phyloP scores from a whole-genome alignment of 1,140 invertebrate species.

The Colletes gigas region DNA sequence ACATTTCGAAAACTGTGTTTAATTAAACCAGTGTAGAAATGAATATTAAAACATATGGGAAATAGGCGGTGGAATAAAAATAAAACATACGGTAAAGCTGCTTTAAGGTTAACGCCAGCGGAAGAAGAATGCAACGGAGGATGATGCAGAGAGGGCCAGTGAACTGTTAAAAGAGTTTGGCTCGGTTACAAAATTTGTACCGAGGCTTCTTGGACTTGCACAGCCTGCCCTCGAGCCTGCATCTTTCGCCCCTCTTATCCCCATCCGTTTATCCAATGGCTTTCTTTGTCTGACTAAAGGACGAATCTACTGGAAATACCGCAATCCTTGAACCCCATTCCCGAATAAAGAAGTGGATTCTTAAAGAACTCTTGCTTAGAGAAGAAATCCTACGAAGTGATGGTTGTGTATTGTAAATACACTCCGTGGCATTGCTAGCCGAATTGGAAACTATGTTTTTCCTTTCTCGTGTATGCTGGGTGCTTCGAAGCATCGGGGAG shows the following conservation, averaged over 20 bases:
- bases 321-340: not conserved
- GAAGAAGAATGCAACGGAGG: too few species aligned
- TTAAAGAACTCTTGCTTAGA: not conserved
- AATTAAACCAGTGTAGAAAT: not conserved
- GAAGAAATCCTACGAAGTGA: too few species aligned
- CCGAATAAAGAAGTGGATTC: not conserved
- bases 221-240: not conserved
- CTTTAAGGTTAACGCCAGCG: too few species aligned
- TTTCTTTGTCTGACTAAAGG: slow-evolving; percentile 46
- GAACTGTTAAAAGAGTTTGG: slow-evolving; percentile 74
- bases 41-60: too few species aligned
- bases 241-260: slow-evolving; percentile 25
- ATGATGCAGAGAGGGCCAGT: slow-evolving; percentile 17
- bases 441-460: too few species aligned
- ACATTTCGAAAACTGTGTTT: not conserved
- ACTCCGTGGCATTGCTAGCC: too few species aligned
- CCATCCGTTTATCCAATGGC: slow-evolving; percentile 41
- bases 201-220: slow-evolving; percentile 17
- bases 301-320: slow-evolving; percentile 42
- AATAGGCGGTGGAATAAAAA: not conserved
- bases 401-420: too few species aligned
- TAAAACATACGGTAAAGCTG: too few species aligned
- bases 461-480: too few species aligned
- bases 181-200: slow-evolving; percentile 71
- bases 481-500: too few species aligned